phyloP scores from a whole-genome alignment of 2,113 vertebrate species.

The Albula goreensis region DNA sequence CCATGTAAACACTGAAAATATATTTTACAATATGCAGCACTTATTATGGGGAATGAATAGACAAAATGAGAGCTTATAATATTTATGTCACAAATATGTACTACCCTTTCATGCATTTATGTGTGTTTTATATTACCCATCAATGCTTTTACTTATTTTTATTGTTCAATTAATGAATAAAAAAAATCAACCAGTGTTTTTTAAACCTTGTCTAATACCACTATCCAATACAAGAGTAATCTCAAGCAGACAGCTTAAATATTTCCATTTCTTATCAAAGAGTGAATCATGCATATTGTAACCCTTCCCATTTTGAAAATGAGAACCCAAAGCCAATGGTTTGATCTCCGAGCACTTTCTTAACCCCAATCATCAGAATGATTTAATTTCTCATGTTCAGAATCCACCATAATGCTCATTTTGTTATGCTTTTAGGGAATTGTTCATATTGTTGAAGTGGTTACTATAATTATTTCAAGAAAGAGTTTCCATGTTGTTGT shows the following conservation, averaged over 20 bases:
- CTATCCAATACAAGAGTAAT: slow-evolving; percentile 66
- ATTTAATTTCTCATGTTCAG: not conserved
- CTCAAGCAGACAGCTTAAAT: slow-evolving; percentile 66
- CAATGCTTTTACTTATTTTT: too few species aligned
- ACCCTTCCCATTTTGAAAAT: slow-evolving; percentile 58
- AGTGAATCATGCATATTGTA: slow-evolving; percentile 62
- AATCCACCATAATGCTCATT: not conserved
- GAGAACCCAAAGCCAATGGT: slow-evolving; percentile 46
- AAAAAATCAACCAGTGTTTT: slow-evolving; percentile 31
- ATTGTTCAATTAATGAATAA: not conserved
- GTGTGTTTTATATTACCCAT: too few species aligned
- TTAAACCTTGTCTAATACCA: slow-evolving; percentile 55
- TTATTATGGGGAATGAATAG: too few species aligned
- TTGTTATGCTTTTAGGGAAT: not conserved
- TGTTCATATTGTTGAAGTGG: slow-evolving; percentile 31
- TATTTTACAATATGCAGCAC: too few species aligned
- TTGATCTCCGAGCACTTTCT: not conserved
- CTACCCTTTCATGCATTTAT: too few species aligned
- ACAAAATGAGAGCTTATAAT: too few species aligned
- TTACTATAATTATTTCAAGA: slow-evolving; percentile 71
- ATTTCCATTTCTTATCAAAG: slow-evolving; percentile 68
- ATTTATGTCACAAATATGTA: too few species aligned
- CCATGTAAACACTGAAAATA: not conserved
- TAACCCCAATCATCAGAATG: not conserved
- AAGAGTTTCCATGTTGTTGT: not conserved